Conservation (phyloP, 2,888 invertebrate genomes). For the Lordiphosa andalusiaca region DNA sequence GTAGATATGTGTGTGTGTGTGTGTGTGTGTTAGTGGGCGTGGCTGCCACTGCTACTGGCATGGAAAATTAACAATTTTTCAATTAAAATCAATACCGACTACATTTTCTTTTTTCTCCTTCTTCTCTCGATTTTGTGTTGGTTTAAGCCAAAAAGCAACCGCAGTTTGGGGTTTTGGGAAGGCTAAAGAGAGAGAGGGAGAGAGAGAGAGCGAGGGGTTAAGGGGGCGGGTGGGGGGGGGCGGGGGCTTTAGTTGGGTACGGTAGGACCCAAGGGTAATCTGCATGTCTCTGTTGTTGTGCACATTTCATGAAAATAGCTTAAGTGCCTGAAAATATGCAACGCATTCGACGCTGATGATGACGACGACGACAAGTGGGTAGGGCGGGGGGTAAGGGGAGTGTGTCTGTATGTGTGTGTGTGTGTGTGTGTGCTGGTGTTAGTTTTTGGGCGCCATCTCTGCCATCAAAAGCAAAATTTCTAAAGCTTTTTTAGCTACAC, state of each 20-base stretch:
- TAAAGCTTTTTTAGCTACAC: slow-evolving; percentile 50
- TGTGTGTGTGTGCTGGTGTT: slow-evolving; percentile 29
- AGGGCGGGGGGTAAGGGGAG: slow-evolving; percentile 10
- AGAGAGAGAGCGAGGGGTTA: background rate
- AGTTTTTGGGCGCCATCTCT: slow-evolving; percentile 50
- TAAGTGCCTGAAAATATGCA: slow-evolving; percentile 76
- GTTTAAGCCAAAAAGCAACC: slow-evolving; percentile 34
- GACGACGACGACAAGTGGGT: slow-evolving; percentile 30
- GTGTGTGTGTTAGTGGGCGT: slow-evolving; percentile 38
- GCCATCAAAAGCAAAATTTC: slow-evolving; percentile 47
- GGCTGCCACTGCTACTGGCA: slow-evolving; percentile 54
- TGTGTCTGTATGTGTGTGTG: slow-evolving; percentile 2
- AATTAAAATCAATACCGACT: slow-evolving; percentile 80
- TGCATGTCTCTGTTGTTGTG: slow-evolving; percentile 49
- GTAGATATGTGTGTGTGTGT: slow-evolving; percentile 1
- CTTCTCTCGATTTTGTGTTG: slow-evolving; percentile 22
- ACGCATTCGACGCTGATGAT: slow-evolving; percentile 42
- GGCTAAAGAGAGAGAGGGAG: background rate
- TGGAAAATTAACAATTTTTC: slow-evolving; percentile 81
- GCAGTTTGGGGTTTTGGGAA: slow-evolving; percentile 10
- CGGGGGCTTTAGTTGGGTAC: no score
- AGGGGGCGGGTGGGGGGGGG: background rate
- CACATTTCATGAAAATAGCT: slow-evolving; percentile 72
- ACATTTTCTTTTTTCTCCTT: slow-evolving; percentile 32
- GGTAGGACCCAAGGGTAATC: slow-evolving; percentile 34